These are phyloP conservation scores for Hippocampus mohnikei DNA, from an alignment of 2,113 vertebrate genomes.

Conservation along the genomic window DNA sequence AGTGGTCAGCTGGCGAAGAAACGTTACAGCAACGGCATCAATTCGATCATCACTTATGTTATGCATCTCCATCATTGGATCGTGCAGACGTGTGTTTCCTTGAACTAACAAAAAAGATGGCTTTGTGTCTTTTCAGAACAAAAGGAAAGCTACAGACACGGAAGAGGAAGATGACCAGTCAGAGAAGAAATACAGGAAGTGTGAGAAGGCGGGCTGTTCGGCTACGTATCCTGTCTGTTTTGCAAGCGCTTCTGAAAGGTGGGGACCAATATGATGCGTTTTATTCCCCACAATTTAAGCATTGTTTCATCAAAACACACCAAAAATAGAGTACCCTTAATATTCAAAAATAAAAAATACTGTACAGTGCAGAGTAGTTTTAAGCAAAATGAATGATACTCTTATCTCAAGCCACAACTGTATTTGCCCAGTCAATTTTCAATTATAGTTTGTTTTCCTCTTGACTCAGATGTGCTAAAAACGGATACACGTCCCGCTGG, in stretches of 20 bases:
- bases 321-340: background rate
- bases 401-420: background rate
- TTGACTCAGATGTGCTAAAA: slow-evolving; percentile 88
- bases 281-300: background rate
- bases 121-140: slow-evolving; percentile 71
- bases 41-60: too few species aligned
- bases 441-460: background rate
- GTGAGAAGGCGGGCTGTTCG: slow-evolving; percentile 94
- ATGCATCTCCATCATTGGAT: background rate
- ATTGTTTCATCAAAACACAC: background rate
- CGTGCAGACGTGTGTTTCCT: background rate
- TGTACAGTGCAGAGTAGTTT: too few species aligned
- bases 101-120: background rate
- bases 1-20: too few species aligned
- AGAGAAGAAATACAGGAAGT: slow-evolving; percentile 97
- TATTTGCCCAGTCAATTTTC: background rate
- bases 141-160: slow-evolving; percentile 81
- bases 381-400: too few species aligned
- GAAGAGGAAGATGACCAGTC: slow-evolving; percentile 89
- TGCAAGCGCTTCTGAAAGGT: slow-evolving; percentile 96
- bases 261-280: background rate
- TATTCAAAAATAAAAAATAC: background rate
- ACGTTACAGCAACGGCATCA: too few species aligned
- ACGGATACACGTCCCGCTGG: slow-evolving; percentile 96
- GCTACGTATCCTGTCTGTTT: slow-evolving; percentile 93